Evolutionary conservation across 2,888 invertebrate genomes (phyloP).

Genomic region (Leptothorax acervorum): DNA sequence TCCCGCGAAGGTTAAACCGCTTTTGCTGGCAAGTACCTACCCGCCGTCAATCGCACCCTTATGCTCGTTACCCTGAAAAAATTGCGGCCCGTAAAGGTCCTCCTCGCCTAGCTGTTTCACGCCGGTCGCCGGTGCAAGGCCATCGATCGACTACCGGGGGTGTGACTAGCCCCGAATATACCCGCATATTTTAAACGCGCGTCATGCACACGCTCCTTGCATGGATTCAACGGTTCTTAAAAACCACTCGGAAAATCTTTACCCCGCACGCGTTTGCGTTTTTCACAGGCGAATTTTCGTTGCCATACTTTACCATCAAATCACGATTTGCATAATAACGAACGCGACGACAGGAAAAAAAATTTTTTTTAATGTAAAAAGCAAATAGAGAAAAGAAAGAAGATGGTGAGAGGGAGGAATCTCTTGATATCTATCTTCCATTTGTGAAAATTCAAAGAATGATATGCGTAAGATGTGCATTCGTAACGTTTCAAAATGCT

Average conservation of each 20-base stretch:
- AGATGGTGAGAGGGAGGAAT: background rate
- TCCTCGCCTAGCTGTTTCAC: constrained; percentile 6
- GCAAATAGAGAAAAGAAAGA: background rate
- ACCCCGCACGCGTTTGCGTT: constrained; percentile 8
- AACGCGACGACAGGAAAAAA: background rate
- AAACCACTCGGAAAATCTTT: constrained; percentile 10
- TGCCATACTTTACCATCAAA: background rate
- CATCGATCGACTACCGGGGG: constrained; percentile 36
- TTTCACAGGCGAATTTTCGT: constrained; percentile 32
- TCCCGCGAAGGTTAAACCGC: constrained; percentile 39
- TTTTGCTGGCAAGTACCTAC: constrained; percentile 29
- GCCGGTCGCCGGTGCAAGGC: constrained; percentile 40
- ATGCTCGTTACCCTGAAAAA: constrained; percentile 55
- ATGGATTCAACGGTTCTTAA: constrained; percentile 11
- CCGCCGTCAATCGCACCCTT: constrained; percentile 45
- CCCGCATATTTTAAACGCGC: constrained; percentile 42
- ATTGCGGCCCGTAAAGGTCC: constrained; percentile 40
- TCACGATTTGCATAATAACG: constrained; percentile 29
- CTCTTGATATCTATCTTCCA: constrained; percentile 24
- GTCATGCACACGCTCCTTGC: constrained; percentile 23
- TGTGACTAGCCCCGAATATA: constrained; percentile 7
- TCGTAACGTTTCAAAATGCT: constrained; percentile 13
- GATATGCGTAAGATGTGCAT: constrained; percentile 32
- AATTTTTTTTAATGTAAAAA: background rate
- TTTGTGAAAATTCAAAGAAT: constrained; percentile 30